Evolutionary conservation across 2,113 vertebrate species (phyloP), one percentile per base, ranked within the genome.

Genomic region (Chaetops frenatus): DNA sequence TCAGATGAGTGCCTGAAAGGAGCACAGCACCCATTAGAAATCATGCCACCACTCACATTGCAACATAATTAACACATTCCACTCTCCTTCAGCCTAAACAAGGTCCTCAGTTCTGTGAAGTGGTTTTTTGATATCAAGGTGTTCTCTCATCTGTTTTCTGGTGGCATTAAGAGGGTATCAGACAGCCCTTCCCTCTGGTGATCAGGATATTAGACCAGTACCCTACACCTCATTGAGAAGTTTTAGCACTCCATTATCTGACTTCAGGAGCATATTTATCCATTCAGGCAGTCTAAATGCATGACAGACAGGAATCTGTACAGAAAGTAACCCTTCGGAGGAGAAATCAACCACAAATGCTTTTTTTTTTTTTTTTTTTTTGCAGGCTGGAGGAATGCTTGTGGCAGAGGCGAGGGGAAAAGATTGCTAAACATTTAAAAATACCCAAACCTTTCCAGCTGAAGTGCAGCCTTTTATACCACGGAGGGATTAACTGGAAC

Each of bases 341-440:
- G 70, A 82, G 65, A 86, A 93, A 86, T 56, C 28, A 81, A 76
- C 77, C 86, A 76, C 53, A 91, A 87, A 48, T 53, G 40, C 51
- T 73, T 90, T 92, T 96, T 97, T 85, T 95, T 20, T 28, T 24
- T 79, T 6, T 18, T 44, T 89, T 22, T 44, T 44, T 27, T 24
- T 67, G 9, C 23, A 77, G 28, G 38, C 51, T 25, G 23, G 16
- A 69, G 69, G 77, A 95, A 95, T 85, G 74, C 31, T 25, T 77
- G 84, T 11, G 54, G 91, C 87, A 87, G 40, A 73, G 29, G 27
- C 13, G 10, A 69, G 54, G 70, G 85, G 72, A 96, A 97, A 95
- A 78, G 56, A 58, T 31, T 70, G 22, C 73, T 92, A 47, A 89
- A 90, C 31, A 11, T 94, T 97, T 91, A 94, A 95, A 96, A 97